Base-by-base conservation (phyloP, 2,797 vertebrate genomes). In the Sebastes hubbsi region DNA sequence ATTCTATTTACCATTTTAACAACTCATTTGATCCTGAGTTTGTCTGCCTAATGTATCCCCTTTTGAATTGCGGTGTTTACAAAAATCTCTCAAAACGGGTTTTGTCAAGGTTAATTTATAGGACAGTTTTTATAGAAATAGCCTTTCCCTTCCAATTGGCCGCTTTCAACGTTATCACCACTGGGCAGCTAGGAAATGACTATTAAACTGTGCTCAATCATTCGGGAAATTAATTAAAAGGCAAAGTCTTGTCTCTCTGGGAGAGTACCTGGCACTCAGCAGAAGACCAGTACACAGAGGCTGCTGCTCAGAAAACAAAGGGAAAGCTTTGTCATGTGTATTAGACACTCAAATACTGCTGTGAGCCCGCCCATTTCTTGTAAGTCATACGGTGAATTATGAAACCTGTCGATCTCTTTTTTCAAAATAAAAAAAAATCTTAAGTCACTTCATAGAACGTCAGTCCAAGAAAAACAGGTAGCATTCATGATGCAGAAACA, bases 161-260 rank as follows among this genome's bases (percentile, higher is more conserved):
- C 77, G 67, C 61, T 66, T 77, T 81, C 18, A 27, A 75, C 27
- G 11, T 77, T 86, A 87, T 87, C 87, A 42, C 71, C 77, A 67
- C 56, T 68, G 77, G 78, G 77, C 82, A 86, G 87, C 64, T 12
- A 49, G 65, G 72, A 79, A 80, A 65, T 56, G 27, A 67, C 60
- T 69, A 68, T 77, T 81, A 75, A 87, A 87, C 78, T 67, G 56
- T 56, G 42, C 58, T 81, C 86, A 80, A 71, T 88, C 85, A 86
- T 87, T 86, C 81, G 80, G 81, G 80, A 87, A 87, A 88, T 90
- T 76, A 89, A 90, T 89, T 82, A 91, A 30, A 87, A 88, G 72
- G 38, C 46, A 77, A 79, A 81, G 80, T 72, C 76, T 62, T 2
- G 64, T 74, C 84, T 82, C 75, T 81, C 22, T 67, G 76, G 67